Evolutionary conservation across 2,888 invertebrate genomes (phyloP).

Genomic region (Agrenia bidenticulata): DNA sequence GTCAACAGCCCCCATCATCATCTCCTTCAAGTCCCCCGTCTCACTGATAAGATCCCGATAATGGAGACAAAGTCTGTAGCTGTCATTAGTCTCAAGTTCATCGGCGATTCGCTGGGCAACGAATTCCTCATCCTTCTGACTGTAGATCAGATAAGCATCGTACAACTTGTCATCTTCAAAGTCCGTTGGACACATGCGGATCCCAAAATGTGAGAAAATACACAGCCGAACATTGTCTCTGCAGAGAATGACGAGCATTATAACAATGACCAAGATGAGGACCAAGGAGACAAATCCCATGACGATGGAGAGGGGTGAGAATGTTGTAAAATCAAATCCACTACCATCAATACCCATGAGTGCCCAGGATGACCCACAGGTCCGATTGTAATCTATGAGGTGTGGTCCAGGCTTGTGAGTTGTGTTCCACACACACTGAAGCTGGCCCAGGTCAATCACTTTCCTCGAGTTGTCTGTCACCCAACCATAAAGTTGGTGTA

Average conservation of each 20-base stretch:
- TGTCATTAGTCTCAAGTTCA: conserved; percentile 57
- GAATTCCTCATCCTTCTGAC: conserved; percentile 58
- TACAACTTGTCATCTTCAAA: conserved; percentile 56
- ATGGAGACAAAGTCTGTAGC: conserved; percentile 58
- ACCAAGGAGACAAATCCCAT: conserved; percentile 58
- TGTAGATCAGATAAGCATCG: conserved; percentile 61
- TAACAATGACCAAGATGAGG: conserved; percentile 55
- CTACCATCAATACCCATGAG: conserved; percentile 45
- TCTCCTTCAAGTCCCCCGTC: conserved; percentile 57
- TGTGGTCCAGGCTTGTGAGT: conserved; percentile 43
- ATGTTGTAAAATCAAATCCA: conserved; percentile 52
- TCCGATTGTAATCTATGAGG: conserved; percentile 50
- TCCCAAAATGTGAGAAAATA: conserved; percentile 76
- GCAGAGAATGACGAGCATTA: conserved; percentile 66
- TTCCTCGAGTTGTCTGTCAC: conserved; percentile 57
- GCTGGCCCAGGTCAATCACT: conserved; percentile 61
- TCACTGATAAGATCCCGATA: conserved; percentile 57
- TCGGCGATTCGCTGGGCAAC: conserved; percentile 57
- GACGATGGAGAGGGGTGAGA: conserved; percentile 54
- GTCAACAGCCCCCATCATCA: conserved; percentile 59
- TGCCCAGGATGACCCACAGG: conserved; percentile 42
- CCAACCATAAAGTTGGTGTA: conserved; percentile 80
- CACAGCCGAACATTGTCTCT: conserved; percentile 76
- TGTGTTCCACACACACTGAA: conserved; percentile 65
- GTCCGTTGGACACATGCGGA: conserved; percentile 61